A percentile compares a stretch with the other conserved stretches of the same genome.
phyloP scores from a whole-genome alignment of 2,113 vertebrate genomes.

The Aptenodytes patagonicus region DNA sequence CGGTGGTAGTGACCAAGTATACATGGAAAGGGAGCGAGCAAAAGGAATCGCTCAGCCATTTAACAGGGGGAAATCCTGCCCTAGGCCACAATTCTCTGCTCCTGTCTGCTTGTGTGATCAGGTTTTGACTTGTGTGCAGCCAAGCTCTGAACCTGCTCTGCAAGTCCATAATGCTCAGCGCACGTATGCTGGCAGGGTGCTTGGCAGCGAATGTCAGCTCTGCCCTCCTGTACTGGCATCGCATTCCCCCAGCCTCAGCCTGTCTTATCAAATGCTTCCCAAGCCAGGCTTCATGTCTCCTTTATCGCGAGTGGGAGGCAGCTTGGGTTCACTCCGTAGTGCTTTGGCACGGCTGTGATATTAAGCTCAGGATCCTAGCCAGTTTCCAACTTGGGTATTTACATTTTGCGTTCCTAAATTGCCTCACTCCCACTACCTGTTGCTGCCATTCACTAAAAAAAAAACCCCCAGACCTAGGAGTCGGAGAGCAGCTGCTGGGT shows the following conservation, averaged over 20 bases:
- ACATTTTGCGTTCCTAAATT: background rate
- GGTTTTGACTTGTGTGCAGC: background rate
- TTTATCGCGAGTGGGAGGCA: background rate
- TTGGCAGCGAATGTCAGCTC: background rate
- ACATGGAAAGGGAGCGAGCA: background rate
- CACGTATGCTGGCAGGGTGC: background rate
- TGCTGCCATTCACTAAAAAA: background rate
- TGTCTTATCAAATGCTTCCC: background rate
- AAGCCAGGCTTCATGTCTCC: background rate
- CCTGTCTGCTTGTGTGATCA: background rate
- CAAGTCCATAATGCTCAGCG: background rate
- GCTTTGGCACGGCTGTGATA: background rate
- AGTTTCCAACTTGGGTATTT: background rate
- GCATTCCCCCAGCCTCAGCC: background rate
- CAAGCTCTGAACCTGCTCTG: background rate
- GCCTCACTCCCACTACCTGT: background rate
- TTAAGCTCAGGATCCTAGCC: background rate
- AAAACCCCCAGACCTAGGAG: background rate
- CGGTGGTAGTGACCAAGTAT: background rate
- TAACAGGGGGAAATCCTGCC: background rate
- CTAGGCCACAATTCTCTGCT: background rate
- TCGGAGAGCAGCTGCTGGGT: background rate
- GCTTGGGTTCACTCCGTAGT: background rate
- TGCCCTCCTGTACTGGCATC: background rate
- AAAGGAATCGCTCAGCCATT: background rate